phyloP scores from a whole-genome alignment of 2,113 vertebrate species.

The Rhinichthys klamathensis region DNA sequence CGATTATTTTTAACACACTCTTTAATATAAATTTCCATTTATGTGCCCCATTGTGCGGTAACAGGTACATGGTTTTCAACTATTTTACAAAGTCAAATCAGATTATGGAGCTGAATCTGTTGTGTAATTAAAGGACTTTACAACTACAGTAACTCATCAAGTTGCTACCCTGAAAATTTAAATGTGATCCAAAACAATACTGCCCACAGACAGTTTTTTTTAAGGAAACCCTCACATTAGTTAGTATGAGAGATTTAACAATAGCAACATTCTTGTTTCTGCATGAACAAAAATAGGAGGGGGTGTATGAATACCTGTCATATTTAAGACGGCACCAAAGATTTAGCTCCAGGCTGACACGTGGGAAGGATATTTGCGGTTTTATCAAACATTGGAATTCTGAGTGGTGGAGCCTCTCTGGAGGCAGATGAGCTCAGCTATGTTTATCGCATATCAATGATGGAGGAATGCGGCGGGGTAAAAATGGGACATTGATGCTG shows the following conservation, averaged over 20 bases:
- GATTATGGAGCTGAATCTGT: not conserved
- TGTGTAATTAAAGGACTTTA: not conserved
- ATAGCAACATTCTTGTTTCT: not conserved
- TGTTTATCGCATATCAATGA: constrained; percentile 14
- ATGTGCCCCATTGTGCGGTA: not conserved
- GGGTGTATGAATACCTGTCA: constrained; percentile 20
- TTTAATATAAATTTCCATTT: too few relatives aligned
- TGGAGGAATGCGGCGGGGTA: not conserved
- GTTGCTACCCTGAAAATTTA: not conserved
- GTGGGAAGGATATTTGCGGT: not conserved
- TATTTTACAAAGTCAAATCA: not conserved
- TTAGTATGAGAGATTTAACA: not conserved
- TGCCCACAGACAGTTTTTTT: not conserved
- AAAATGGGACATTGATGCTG: not conserved
- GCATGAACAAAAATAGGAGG: not conserved
- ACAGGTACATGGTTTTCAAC: not conserved
- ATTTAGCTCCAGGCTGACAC: not conserved
- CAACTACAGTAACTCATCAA: not conserved
- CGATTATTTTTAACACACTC: too few relatives aligned
- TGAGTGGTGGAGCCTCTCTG: not conserved
- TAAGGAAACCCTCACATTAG: not conserved
- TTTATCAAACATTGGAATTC: constrained; percentile 1
- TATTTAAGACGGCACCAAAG: constrained; percentile 7
- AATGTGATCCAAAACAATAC: not conserved
- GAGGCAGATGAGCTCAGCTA: not conserved